Base-by-base conservation (phyloP, 2,113 vertebrate species). In the Riparia riparia region DNA sequence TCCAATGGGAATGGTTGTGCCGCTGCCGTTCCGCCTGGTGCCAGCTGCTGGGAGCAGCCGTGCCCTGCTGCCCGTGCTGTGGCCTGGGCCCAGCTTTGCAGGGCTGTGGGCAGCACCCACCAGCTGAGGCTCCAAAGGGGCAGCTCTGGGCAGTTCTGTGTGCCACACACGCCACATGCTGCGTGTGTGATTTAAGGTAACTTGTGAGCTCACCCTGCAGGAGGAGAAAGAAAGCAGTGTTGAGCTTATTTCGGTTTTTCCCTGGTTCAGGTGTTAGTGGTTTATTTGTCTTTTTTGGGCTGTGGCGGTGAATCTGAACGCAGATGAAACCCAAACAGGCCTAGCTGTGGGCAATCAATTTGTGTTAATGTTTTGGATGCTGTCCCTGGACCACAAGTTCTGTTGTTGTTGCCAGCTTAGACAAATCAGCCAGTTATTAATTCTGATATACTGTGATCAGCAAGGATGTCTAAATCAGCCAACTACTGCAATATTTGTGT, bases 271-370 rank as follows among this genome's bases (percentile, higher is more conserved):
- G 96, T 93, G 82, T 93, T 89, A 80, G 87, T 87, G 92, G 94
- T 96, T 95, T 95, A 69, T 96, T 96, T 96, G 89, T 95, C 94
- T 93, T 95, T 95, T 95, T 86, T 73, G 89, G 87, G 76, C 92
- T 88, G 74, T 17, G 44, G 72, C 2, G 6, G 54, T 51, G 82
- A 92, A 71, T 82, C 68, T 65, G 73, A 77, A 68, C 60, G 82
- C 47, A 95, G 85, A 83, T 83, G 80, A 54, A 90, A 94, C 74
- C 69, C 95, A 93, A 89, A 91, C 71, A 54, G 54, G 41, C 92
- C 78, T 95, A 83, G 63, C 70, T 90, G 44, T 88, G 78, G 79
- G 41, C n/a, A 89, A 8, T 82, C 17, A 49, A 92, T 93, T 79
- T 45, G 45, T 90, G 41, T 83, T 72, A 50, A 47, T 86, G 85